A percentile compares a stretch with the other conserved stretches of the same genome.
Conservation (phyloP, 2,888 invertebrate genomes). For the Urechis unicinctus region DNA sequence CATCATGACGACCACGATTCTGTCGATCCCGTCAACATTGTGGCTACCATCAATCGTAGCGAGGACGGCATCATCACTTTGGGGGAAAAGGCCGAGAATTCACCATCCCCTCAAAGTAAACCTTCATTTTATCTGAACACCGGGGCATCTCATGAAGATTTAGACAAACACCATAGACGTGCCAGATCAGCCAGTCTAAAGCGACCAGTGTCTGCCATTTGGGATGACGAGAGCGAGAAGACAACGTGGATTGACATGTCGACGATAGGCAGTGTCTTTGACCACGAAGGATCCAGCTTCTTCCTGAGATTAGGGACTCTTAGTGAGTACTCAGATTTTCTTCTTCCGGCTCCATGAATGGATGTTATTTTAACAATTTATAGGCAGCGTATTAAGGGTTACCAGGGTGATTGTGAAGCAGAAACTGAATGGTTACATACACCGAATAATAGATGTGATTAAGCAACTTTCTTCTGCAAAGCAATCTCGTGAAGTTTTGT, state of each 20-base stretch:
- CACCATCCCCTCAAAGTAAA: neutral
- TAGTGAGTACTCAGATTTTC: slow-evolving; percentile 6
- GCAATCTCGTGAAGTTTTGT: too few relatives aligned
- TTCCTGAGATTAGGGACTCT: slow-evolving; percentile 15
- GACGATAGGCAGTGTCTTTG: slow-evolving; percentile 14
- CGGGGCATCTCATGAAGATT: too few relatives aligned
- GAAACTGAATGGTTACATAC: too few relatives aligned
- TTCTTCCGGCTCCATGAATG: too few relatives aligned
- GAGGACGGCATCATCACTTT: neutral
- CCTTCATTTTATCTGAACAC: neutral
- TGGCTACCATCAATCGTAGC: neutral
- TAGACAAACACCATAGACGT: neutral
- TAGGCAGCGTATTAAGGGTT: too few relatives aligned
- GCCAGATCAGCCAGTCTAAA: too few relatives aligned
- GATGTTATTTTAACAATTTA: too few relatives aligned
- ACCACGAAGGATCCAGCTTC: slow-evolving; percentile 13
- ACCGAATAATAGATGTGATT: too few relatives aligned
- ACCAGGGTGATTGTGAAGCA: too few relatives aligned
- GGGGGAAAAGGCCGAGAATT: too few relatives aligned
- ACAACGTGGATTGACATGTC: slow-evolving; percentile 10
- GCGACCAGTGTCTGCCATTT: neutral
- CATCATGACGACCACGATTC: neutral
- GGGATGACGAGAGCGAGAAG: neutral
- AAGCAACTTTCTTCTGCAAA: too few relatives aligned
- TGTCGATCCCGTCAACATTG: neutral